These are phyloP conservation scores for Leptopilina syphax DNA, from an alignment of 2,888 invertebrate species.

Conservation along the genomic window DNA sequence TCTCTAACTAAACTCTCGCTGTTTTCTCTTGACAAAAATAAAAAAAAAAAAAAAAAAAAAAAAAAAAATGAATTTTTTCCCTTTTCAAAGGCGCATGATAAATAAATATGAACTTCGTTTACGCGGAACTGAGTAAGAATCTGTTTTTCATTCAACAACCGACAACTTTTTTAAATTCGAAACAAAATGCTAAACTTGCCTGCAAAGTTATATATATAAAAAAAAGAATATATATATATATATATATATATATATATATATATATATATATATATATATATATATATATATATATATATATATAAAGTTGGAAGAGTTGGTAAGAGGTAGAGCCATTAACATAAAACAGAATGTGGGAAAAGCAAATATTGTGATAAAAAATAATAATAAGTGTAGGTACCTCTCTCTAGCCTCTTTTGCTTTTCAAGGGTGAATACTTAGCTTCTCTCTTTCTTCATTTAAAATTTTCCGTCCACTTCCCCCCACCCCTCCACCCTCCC, in stretches of 20 bases:
- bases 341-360: slow-evolving; percentile 68
- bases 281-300: not conserved
- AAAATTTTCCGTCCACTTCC: slow-evolving; percentile 33
- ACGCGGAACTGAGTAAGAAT: slow-evolving; percentile 11
- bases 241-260: not conserved
- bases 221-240: slow-evolving; percentile 42
- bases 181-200: slow-evolving; percentile 72
- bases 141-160: slow-evolving; percentile 13
- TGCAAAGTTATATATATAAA: slow-evolving; percentile 64
- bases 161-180: slow-evolving; percentile 67
- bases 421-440: slow-evolving; percentile 32
- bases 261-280: slow-evolving; percentile 43
- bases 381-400: slow-evolving; percentile 48
- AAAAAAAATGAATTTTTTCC: slow-evolving; percentile 10
- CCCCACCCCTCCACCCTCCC: not conserved
- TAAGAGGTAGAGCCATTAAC: slow-evolving; percentile 68
- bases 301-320: slow-evolving; percentile 43
- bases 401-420: slow-evolving; percentile 41
- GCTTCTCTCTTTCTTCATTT: slow-evolving; percentile 41
- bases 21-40: not conserved
- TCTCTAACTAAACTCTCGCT: not conserved
- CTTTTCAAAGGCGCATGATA: slow-evolving; percentile 17
- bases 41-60: not conserved
- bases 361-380: slow-evolving; percentile 69
- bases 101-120: slow-evolving; percentile 19